Evolutionary conservation across 2,797 vertebrate genomes (phyloP), one percentile per base, ranked within the genome.

Genomic region (Moxostoma hubbsi): DNA sequence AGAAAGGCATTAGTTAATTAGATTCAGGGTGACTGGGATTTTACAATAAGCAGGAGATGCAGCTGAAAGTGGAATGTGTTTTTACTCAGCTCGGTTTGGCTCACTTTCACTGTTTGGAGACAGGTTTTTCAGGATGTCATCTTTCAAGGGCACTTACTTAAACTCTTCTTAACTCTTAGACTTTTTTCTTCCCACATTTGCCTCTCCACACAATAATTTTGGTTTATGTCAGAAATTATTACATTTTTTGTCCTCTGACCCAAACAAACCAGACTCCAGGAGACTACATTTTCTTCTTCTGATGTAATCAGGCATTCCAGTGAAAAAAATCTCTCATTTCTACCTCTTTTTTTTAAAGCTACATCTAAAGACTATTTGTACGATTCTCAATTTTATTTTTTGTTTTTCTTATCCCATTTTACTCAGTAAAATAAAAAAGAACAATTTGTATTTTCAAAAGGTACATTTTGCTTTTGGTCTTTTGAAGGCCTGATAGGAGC

Each of bases 301-400:
- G 74, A 73, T 79, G 71, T 79, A 79, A 83, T 68, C 79, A 57
- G 79, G 81, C 58, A 11, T 75, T 77, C 62, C 45, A 24, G 15
- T 58, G 66, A 66, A 16, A 13, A 16, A 11, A 43, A 15, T n/a
- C 57, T 50, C 36, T 6, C 53, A 50, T 53, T 69, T 10, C 18
- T 50, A 15, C n/a, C 49, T 57, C 68, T 43, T 53, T 18, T 18
- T 45, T 70, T 67, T 72, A 67, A 53, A 71, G 66, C 76, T 80
- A 73, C 47, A 51, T 65, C 74, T 47, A 80, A 81, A 81, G 24
- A 43, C 51, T 57, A 46, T 75, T 67, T 83, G 67, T 7, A 54
- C 8, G 13, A 55, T 65, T 75, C 74, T 66, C 24, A 12, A 6
- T 13, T 57, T 57, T 47, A 47, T 75, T 46, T 1, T 75, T 9